Conservation (phyloP, 1,140 invertebrate species). For the Eupristina koningsbergeri region DNA sequence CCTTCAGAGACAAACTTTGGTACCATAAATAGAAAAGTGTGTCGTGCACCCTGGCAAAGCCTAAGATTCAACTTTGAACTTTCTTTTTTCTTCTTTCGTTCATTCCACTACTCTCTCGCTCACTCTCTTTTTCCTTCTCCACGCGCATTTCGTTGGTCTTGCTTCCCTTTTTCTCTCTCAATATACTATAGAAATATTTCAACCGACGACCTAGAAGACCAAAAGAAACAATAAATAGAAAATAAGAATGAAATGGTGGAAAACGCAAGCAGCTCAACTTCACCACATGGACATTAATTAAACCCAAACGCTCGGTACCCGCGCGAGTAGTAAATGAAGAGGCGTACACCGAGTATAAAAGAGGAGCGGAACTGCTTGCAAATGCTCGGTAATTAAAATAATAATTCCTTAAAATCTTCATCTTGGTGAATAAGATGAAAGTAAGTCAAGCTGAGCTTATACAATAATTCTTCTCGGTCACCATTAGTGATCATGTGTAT, state of each 20-base stretch:
- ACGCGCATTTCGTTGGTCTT: too few relatives aligned
- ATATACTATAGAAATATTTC: neutral
- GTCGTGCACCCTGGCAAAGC: neutral
- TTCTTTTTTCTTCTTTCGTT: neutral
- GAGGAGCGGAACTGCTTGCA: neutral
- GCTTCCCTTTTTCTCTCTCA: neutral
- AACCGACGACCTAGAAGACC: neutral
- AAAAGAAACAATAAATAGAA: constrained; percentile 4
- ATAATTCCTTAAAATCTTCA: constrained; percentile 43
- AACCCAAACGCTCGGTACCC: neutral
- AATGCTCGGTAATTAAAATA: constrained; percentile 47
- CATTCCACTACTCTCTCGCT: neutral
- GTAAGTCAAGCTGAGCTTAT: neutral
- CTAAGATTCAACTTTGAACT: constrained; percentile 32
- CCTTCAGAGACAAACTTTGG: neutral
- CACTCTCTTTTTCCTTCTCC: neutral
- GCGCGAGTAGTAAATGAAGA: constrained; percentile 43
- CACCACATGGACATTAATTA: constrained; percentile 49
- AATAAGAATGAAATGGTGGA: neutral
- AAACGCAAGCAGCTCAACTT: neutral
- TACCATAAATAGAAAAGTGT: constrained; percentile 47
- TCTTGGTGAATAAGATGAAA: constrained; percentile 32
- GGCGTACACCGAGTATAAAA: constrained; percentile 28
- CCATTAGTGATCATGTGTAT: neutral
- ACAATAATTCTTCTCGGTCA: neutral